phyloP scores from a whole-genome alignment of 1,140 invertebrate genomes.

The Pogonognathellus flavescens region DNA sequence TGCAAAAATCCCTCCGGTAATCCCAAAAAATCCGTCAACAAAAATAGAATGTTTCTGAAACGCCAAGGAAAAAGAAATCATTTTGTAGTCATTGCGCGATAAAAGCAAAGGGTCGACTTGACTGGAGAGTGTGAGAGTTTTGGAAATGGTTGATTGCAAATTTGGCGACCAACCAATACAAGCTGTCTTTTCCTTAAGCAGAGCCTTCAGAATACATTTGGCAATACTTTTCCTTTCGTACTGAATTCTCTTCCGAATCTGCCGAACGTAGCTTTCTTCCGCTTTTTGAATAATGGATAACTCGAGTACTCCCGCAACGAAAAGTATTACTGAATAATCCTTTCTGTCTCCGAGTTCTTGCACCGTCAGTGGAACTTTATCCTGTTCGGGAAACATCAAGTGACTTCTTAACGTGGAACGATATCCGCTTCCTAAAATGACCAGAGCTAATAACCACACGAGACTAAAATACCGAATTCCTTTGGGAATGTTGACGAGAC shows the following conservation, averaged over 20 bases:
- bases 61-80: neutral
- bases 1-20: neutral
- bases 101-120: slow-evolving; percentile 12
- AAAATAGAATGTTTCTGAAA: slow-evolving; percentile 21
- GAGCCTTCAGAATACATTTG: neutral
- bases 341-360: neutral
- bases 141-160: neutral
- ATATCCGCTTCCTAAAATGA: neutral
- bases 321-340: neutral
- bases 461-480: slow-evolving; percentile 12
- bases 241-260: neutral
- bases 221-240: too few relatives aligned
- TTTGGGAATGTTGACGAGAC: slow-evolving; percentile 4
- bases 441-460: neutral
- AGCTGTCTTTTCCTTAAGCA: neutral
- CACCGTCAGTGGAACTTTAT: slow-evolving; percentile 6
- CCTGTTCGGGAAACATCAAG: slow-evolving; percentile 8
- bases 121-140: neutral
- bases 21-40: slow-evolving; percentile 17
- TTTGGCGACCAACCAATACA: slow-evolving; percentile 13
- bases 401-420: slow-evolving; percentile 13
- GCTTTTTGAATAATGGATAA: neutral
- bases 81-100: slow-evolving; percentile 16
- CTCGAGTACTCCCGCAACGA: slow-evolving; percentile 1
- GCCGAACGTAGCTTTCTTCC: neutral